phyloP scores from a whole-genome alignment of 2,888 invertebrate species.

The Cheilosia vulpina region DNA sequence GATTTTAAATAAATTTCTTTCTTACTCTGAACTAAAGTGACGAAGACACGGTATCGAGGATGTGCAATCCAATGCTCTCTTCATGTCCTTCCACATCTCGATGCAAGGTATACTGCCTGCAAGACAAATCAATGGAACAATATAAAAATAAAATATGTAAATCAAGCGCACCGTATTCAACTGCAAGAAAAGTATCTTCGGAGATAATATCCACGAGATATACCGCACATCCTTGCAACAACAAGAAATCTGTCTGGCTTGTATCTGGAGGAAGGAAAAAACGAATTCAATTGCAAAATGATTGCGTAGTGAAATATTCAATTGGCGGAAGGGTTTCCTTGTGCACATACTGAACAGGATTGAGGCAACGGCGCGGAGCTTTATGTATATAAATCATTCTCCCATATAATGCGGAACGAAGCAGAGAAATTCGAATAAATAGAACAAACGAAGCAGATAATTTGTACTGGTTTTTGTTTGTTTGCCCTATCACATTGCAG shows the following conservation, averaged over 20 bases:
- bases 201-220: conserved; percentile 8
- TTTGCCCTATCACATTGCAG: conserved; percentile 48
- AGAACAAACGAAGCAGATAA: conserved; percentile 67
- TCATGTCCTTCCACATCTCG: neutral
- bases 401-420: neutral
- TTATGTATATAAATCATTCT: conserved; percentile 4
- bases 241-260: neutral
- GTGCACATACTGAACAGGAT: conserved; percentile 52
- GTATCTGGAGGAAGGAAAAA: conserved; percentile 5
- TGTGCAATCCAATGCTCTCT: neutral
- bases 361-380: conserved; percentile 43
- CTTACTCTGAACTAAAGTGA: neutral
- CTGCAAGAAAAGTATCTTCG: neutral
- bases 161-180: conserved; percentile 2
- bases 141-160: conserved; percentile 40
- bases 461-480: conserved; percentile 65
- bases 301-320: conserved; percentile 74
- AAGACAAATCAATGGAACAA: conserved; percentile 45
- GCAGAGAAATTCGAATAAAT: conserved; percentile 46
- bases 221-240: neutral
- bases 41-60: conserved; percentile 1
- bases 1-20: conserved; percentile 30
- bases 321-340: conserved; percentile 68
- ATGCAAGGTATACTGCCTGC: neutral
- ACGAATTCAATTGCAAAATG: conserved; percentile 69